Percentiles rank a stretch among this genome's conserved stretches.
These are phyloP conservation scores for Pyrrhosoma nymphula DNA, from an alignment of 2,888 invertebrate genomes.

Conservation along the genomic window DNA sequence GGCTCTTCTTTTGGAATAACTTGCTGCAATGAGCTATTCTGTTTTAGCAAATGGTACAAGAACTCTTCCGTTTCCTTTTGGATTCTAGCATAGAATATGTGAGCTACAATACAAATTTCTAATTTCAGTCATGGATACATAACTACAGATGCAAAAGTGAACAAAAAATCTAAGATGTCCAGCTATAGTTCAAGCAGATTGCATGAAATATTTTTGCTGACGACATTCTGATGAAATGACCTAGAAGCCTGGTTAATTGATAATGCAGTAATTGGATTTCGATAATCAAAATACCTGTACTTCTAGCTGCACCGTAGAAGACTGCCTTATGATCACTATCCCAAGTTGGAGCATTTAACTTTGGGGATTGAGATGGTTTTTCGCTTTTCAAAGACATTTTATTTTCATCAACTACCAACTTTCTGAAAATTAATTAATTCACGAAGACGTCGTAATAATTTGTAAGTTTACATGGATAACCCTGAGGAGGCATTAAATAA, in stretches of 20 bases:
- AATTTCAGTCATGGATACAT: background rate
- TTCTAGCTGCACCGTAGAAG: background rate
- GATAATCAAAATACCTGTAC: background rate
- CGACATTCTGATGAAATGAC: too few relatives aligned
- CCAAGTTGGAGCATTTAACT: background rate
- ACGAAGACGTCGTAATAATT: too few relatives aligned
- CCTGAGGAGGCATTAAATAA: too few relatives aligned
- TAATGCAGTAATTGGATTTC: too few relatives aligned
- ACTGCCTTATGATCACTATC: background rate
- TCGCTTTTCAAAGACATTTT: background rate
- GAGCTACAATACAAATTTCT: background rate
- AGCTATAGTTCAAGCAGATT: background rate
- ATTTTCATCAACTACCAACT: background rate
- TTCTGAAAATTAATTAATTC: background rate
- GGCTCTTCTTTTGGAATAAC: too few relatives aligned
- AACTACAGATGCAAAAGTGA: background rate
- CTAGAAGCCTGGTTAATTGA: too few relatives aligned
- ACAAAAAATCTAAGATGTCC: background rate
- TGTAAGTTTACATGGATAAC: too few relatives aligned
- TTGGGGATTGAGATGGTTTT: background rate
- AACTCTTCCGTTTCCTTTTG: slow-evolving; percentile 49
- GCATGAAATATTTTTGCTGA: too few relatives aligned
- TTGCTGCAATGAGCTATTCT: background rate
- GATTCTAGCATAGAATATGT: background rate
- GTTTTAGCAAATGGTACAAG: background rate